Conservation (phyloP, 1,140 invertebrate genomes). For the Drosophila littoralis region DNA sequence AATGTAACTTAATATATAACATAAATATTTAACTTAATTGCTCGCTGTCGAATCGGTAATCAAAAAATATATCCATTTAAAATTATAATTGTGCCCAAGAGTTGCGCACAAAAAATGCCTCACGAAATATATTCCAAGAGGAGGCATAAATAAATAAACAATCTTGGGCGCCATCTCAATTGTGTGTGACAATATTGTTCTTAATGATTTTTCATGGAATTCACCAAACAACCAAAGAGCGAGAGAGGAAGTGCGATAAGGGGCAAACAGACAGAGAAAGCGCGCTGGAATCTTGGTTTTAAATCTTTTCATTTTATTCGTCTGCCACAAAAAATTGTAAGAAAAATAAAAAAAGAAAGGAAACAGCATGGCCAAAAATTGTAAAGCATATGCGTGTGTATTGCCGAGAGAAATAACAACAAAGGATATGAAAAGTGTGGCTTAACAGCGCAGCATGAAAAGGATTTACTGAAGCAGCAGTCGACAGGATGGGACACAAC, state of each 20-base stretch:
- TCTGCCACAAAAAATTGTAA: slow-evolving; percentile 37
- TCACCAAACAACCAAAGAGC: slow-evolving; percentile 28
- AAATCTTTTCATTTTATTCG: slow-evolving; percentile 60
- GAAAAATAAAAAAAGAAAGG: slow-evolving; percentile 24
- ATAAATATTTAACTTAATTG: too few species aligned
- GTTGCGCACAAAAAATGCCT: not conserved
- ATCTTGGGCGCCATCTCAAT: slow-evolving; percentile 63
- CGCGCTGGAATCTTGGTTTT: slow-evolving; percentile 40
- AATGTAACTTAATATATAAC: too few species aligned
- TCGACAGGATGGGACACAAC: slow-evolving; percentile 5
- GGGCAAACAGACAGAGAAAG: not conserved
- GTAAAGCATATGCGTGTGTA: slow-evolving; percentile 69
- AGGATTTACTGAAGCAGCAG: slow-evolving; percentile 26
- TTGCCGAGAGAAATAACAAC: slow-evolving; percentile 38
- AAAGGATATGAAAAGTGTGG: slow-evolving; percentile 52
- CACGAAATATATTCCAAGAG: not conserved
- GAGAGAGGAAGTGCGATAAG: not conserved
- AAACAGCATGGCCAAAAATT: slow-evolving; percentile 33
- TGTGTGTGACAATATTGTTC: slow-evolving; percentile 74
- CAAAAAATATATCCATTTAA: not conserved
- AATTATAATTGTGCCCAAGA: slow-evolving; percentile 9
- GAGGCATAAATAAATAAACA: slow-evolving; percentile 66
- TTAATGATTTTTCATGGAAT: slow-evolving; percentile 71
- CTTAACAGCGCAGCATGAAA: slow-evolving; percentile 24
- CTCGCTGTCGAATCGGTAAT: not conserved